These are phyloP conservation scores for Hypolimnas misippus DNA, from an alignment of 2,888 invertebrate genomes.

Conservation along the genomic window DNA sequence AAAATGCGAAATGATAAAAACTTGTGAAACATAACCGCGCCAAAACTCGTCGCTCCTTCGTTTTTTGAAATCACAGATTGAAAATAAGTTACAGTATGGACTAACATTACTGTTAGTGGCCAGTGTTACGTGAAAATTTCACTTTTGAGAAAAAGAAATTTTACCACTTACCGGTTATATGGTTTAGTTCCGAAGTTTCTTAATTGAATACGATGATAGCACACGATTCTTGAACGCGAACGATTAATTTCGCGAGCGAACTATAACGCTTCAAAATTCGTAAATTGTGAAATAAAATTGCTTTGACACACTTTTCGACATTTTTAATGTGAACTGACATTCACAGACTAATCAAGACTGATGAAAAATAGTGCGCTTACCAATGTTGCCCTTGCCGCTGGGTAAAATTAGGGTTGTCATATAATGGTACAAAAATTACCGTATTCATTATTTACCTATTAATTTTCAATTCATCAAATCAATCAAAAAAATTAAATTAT, in stretches of 20 bases:
- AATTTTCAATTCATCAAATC: too few relatives aligned
- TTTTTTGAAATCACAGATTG: not conserved
- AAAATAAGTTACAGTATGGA: not conserved
- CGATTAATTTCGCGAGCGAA: conserved; percentile 47
- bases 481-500: too few relatives aligned
- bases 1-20: not conserved
- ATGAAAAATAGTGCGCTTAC: not conserved
- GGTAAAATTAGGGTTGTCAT: not conserved
- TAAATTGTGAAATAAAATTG: conserved; percentile 56
- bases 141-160: conserved; percentile 49
- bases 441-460: too few relatives aligned
- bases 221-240: conserved; percentile 37
- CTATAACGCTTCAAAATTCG: conserved; percentile 48
- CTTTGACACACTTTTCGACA: conserved; percentile 67
- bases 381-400: not conserved
- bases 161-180: conserved; percentile 41
- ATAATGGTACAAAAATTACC: too few relatives aligned
- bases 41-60: not conserved
- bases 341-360: conserved; percentile 43
- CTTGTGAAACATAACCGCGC: not conserved
- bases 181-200: conserved; percentile 2
- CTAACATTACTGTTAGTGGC: conserved; percentile 12
- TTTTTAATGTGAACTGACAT: conserved; percentile 55
- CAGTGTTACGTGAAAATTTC: conserved; percentile 49
- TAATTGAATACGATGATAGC: conserved; percentile 7